Evolutionary conservation across 2,113 vertebrate species (phyloP).

Genomic region (Macroglossus sobrinus): DNA sequence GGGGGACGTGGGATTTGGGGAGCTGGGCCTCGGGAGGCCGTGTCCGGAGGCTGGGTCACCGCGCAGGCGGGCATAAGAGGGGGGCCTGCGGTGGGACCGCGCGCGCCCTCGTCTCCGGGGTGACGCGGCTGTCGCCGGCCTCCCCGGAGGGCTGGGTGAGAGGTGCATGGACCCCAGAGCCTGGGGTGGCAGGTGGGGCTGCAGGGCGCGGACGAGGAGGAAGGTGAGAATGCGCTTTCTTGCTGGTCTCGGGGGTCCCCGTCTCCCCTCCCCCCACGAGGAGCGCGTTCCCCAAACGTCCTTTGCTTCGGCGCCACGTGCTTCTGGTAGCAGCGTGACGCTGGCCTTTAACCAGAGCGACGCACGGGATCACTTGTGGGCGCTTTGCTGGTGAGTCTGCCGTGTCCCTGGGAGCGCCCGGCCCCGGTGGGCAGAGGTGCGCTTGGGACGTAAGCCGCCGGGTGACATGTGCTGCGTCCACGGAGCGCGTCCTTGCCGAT

Average conservation of each 20-base stretch:
- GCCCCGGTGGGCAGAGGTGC: rapidly evolving
- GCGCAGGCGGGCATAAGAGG: no score
- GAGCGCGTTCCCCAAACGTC: background rate
- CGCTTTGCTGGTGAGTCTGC: background rate
- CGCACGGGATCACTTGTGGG: background rate
- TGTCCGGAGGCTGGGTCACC: constrained; percentile 48
- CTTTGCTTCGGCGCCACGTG: background rate
- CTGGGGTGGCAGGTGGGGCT: background rate
- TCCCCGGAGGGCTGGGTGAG: constrained; percentile 50
- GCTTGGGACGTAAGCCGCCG: rapidly evolving
- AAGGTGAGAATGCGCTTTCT: background rate
- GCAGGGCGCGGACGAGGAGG: background rate
- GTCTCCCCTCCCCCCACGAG: rapidly evolving
- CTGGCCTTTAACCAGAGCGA: background rate
- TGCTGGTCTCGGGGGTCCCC: rapidly evolving
- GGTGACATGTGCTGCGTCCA: no score
- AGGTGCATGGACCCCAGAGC: constrained; percentile 40
- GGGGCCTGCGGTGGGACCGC: no score
- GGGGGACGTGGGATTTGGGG: constrained; percentile 55
- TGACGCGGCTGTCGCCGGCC: constrained; percentile 63
- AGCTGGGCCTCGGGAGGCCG: constrained; percentile 27
- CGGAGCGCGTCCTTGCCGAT: background rate
- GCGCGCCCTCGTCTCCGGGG: constrained; percentile 60
- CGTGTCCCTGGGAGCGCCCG: background rate
- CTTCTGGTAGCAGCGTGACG: background rate